Conservation (phyloP, 2,888 invertebrate species). For the Eupithecia abbreviata region DNA sequence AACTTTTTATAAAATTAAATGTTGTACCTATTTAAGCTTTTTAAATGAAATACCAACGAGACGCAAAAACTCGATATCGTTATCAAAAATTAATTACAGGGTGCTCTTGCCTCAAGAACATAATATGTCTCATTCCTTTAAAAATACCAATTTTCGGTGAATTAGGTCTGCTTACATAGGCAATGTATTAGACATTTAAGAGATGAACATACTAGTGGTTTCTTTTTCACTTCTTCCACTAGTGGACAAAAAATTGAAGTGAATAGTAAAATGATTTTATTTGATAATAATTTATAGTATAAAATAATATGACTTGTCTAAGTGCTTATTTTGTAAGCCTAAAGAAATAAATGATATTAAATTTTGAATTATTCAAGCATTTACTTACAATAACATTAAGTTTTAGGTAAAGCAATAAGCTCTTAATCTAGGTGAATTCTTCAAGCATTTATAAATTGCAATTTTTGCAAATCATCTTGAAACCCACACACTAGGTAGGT, state of each 20-base stretch:
- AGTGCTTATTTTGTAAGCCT: too few relatives aligned
- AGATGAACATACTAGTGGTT: too few relatives aligned
- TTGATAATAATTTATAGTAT: too few relatives aligned
- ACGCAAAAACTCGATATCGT: not conserved
- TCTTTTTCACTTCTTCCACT: too few relatives aligned
- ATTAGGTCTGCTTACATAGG: too few relatives aligned
- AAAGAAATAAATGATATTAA: too few relatives aligned
- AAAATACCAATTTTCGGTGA: not conserved
- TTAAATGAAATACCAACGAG: conserved; percentile 10
- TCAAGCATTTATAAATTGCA: not conserved
- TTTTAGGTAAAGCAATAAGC: not conserved
- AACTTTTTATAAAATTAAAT: not conserved
- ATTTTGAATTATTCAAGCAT: too few relatives aligned
- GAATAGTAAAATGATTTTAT: too few relatives aligned
- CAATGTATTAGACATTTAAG: too few relatives aligned
- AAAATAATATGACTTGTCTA: too few relatives aligned
- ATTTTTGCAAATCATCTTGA: not conserved
- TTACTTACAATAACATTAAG: too few relatives aligned
- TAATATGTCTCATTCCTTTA: not conserved
- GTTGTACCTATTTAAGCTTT: not conserved
- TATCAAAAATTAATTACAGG: conserved; percentile 3
- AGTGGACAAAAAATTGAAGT: too few relatives aligned
- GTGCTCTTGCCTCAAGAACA: not conserved
- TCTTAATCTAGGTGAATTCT: not conserved
- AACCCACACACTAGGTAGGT: not conserved